Evolutionary conservation across 1,140 invertebrate species (phyloP).

Genomic region (Pseudachorutes palmiensis): DNA sequence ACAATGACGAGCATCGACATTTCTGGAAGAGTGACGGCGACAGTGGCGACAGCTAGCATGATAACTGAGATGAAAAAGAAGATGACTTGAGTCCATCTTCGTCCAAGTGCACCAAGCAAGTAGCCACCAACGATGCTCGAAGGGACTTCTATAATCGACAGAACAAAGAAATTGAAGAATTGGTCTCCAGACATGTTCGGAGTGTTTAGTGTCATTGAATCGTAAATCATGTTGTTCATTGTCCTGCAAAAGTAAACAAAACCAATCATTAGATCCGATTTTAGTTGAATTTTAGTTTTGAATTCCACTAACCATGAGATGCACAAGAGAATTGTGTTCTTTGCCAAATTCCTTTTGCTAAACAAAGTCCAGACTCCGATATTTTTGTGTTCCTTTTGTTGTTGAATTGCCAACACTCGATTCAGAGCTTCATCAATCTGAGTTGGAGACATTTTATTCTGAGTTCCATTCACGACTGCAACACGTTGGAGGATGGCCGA

Average conservation of each 20-base stretch:
- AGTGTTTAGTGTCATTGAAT: conserved; percentile 53
- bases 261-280: too few relatives aligned
- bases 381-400: conserved; percentile 11
- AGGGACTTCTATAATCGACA: conserved; percentile 55
- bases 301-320: conserved; percentile 32
- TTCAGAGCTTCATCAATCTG: conserved; percentile 19
- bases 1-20: background rate
- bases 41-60: conserved; percentile 3
- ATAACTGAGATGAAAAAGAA: conserved; percentile 16
- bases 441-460: conserved; percentile 12
- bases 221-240: conserved; percentile 52
- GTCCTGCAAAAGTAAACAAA: conserved; percentile 43
- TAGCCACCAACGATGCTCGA: conserved; percentile 37
- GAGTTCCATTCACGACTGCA: conserved; percentile 25
- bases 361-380: conserved; percentile 30
- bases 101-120: conserved; percentile 16
- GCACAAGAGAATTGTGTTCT: conserved; percentile 22
- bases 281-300: too few relatives aligned
- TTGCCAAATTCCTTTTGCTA: conserved; percentile 18
- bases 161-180: conserved; percentile 58
- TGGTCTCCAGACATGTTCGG: conserved; percentile 56
- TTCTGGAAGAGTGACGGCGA: background rate
- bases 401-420: conserved; percentile 3
- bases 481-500: conserved; percentile 39
- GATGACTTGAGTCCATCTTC: conserved; percentile 26